Evolutionary conservation across 2,113 vertebrate genomes (phyloP), one percentile per base, ranked within the genome.

Genomic region (Cyprinodon variegatus): DNA sequence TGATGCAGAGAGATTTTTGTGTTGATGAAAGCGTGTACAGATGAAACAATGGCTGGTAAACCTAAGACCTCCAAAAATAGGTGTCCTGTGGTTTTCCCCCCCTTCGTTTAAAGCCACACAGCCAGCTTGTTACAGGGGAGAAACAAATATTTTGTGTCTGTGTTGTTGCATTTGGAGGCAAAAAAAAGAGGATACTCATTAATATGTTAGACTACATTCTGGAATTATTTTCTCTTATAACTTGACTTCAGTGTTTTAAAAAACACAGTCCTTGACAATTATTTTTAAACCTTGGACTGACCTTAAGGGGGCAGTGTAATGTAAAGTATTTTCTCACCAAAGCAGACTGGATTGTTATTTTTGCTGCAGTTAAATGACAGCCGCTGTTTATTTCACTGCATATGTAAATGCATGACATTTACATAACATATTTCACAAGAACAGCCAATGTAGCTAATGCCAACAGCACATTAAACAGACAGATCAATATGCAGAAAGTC

Each of bases 301-400:
- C 86, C 91, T 86, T 61, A 72, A 75, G 90, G 86, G 82, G 91
- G 89, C 88, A 70, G 81, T 91, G 77, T 82, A 65, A 69, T 73
- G 29, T 73, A 39, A 85, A 40, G 14, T 53, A 70, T n/a, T 61
- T 14, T 41, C 20, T 17, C 3, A 37, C 39, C 5, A 61, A 68
- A 20, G 14, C 22, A n/a, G 20, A 39, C 43, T 11, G 39, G 68
- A 66, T 4, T 38, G 10, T n/a, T 79, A 6, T 64, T 65, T 60
- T 5, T 64, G 39, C 46, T 76, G 66, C 68, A 79, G 72, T 46
- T 74, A 40, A 29, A 1, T 29, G 14, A 63, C 50, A n/a, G 50
- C 45, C 39, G 41, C 11, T 50, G 41, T 17, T 78, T 57, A 37
- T 64, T 72, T 37, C 40, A 73, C 22, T n/a, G 0, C 60, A 43